Conservation (phyloP, 2,888 invertebrate genomes). For the Elaeidobius kamerunicus region DNA sequence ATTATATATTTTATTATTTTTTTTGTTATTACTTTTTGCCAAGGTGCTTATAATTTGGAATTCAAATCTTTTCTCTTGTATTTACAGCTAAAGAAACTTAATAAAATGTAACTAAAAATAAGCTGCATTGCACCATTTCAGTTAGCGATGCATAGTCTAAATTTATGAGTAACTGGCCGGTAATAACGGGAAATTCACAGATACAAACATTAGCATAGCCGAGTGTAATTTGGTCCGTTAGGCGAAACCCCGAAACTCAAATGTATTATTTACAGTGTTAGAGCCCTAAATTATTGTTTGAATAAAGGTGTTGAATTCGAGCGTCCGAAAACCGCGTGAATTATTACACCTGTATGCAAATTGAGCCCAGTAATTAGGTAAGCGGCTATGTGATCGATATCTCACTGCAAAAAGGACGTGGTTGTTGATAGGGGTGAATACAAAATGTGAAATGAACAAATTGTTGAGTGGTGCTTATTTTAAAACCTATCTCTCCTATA, state of each 20-base stretch:
- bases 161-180: slow-evolving; percentile 31
- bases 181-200: slow-evolving; percentile 27
- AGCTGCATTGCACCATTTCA: slow-evolving; percentile 22
- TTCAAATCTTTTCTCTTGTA: too few species aligned
- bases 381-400: slow-evolving; percentile 16
- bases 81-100: too few species aligned
- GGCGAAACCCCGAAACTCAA: slow-evolving; percentile 24
- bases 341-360: slow-evolving; percentile 37
- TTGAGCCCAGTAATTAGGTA: slow-evolving; percentile 19
- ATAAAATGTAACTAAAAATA: too few species aligned
- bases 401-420: neutral
- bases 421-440: slow-evolving; percentile 1
- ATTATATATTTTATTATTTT: too few species aligned
- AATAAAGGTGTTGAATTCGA: slow-evolving; percentile 34
- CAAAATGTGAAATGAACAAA: neutral
- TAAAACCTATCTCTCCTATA: too few species aligned
- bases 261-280: slow-evolving; percentile 34
- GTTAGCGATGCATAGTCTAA: slow-evolving; percentile 18
- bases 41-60: too few species aligned
- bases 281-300: slow-evolving; percentile 35
- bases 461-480: neutral
- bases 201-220: slow-evolving; percentile 28
- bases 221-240: slow-evolving; percentile 13
- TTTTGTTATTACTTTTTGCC: too few species aligned
- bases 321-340: slow-evolving; percentile 30